phyloP scores from a whole-genome alignment of 2,113 vertebrate species.

The Hypanus sabinus region DNA sequence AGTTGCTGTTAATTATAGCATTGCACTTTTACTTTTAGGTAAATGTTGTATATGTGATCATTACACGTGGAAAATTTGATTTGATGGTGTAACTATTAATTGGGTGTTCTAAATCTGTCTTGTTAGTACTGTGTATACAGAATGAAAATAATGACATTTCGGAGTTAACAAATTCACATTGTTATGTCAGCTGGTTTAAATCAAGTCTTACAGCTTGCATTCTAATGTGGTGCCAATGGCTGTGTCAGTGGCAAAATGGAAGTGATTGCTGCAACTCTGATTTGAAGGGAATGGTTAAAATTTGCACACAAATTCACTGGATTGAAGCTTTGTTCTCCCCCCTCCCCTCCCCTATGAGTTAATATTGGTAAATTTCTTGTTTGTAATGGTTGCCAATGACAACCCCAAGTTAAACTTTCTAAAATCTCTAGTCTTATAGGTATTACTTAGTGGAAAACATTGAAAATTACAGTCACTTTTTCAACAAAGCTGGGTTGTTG shows the following conservation, averaged over 20 bases:
- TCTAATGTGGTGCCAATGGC: slow-evolving; percentile 46
- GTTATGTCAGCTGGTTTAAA: slow-evolving; percentile 46
- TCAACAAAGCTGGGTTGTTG: background rate
- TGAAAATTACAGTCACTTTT: slow-evolving; percentile 2
- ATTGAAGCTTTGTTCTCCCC: accelerated
- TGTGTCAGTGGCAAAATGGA: slow-evolving; percentile 36
- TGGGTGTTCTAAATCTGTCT: background rate
- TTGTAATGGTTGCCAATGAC: background rate
- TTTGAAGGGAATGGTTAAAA: slow-evolving; percentile 40
- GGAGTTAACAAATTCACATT: slow-evolving; percentile 42
- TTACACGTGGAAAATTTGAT: background rate
- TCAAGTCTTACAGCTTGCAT: slow-evolving; percentile 46
- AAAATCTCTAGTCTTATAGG: background rate
- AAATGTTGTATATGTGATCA: background rate
- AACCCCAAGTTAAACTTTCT: background rate
- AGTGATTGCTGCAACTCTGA: slow-evolving; percentile 43
- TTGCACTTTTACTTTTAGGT: background rate
- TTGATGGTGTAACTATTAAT: background rate
- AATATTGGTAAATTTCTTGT: slow-evolving; percentile 38
- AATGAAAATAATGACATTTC: slow-evolving; percentile 47
- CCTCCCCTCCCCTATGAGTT: slow-evolving; percentile 40
- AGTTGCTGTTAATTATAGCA: background rate
- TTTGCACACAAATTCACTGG: slow-evolving; percentile 17
- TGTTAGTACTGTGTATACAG: slow-evolving; percentile 36
- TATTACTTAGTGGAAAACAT: background rate